Base-by-base conservation (phyloP, 2,888 invertebrate genomes). In the Cryptocheilus praepositus region DNA sequence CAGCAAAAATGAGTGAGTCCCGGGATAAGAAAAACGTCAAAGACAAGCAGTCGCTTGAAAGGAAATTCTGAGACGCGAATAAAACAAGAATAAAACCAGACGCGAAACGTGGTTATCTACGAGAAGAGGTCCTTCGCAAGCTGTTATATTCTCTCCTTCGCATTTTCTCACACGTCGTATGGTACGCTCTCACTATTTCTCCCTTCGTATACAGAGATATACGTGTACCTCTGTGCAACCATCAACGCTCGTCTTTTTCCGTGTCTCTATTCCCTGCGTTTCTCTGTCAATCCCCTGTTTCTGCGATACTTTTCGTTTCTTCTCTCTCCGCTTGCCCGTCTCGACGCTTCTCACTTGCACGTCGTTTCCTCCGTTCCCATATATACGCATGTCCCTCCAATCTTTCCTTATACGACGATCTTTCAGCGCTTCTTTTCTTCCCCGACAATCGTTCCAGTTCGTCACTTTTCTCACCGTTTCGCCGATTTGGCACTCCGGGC, bases 101-200 rank as follows among this genome's bases (percentile, higher is more conserved):
- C 36, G 46, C 21, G 55, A 52, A 61, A 44, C 57, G 45, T 36
- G 57, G 45, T 57, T 61, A 61, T 61, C 28, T 55, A 57, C 43
- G 52, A 44, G 54, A 21, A 66, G 61, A 57, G 56, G 52, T 53
- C 51, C 36, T 56, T 56, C 56, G 61, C 56, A 65, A 56, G 19
- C 55, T 58, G 55, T 28, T 49, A 55, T 43, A 61, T 65, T 56
- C 46, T 60, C 60, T 36, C 44, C 53, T 36, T 45, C 64, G 43
- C 49, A 43, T 51, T 61, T 53, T 65, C 25, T 60, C 22, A 18
- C 49, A 16, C 51, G 11, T 51, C 28, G 18, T 36, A 46, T 46
- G 19, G 43, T 44, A 13, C 36, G 16, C 28, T 55, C 28, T 55
- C 1, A 5, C 28, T 2, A 18, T 45, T 21, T 53, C 44, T 64